These are phyloP conservation scores for Muraenolepis orangiensis DNA, from an alignment of 2,797 vertebrate genomes.

Conservation along the genomic window DNA sequence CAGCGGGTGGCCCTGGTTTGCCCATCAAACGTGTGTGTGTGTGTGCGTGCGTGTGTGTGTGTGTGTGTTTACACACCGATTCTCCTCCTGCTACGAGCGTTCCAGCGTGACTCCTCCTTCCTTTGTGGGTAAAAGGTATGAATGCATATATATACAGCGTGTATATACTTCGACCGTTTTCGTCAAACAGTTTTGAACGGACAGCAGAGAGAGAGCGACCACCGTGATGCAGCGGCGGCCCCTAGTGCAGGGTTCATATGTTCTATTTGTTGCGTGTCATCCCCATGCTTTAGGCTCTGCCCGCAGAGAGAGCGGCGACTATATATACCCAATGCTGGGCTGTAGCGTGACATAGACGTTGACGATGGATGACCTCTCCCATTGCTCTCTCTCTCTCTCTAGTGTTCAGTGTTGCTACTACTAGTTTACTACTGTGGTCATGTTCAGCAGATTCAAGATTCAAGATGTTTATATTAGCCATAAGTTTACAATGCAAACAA, in stretches of 20 bases:
- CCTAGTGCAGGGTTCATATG: too few species aligned
- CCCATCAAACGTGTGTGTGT: not conserved
- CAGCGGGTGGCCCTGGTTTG: slow-evolving; percentile 21
- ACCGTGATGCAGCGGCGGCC: too few species aligned
- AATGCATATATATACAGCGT: not conserved
- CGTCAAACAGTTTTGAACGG: too few species aligned
- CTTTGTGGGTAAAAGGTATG: not conserved
- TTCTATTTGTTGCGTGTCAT: too few species aligned
- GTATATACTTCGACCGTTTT: not conserved
- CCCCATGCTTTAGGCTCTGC: too few species aligned
- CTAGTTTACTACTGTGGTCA: not conserved
- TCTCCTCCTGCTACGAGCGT: not conserved
- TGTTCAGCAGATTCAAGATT: too few species aligned
- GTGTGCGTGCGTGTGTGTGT: not conserved
- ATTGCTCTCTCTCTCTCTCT: not conserved
- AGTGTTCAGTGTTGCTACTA: not conserved
- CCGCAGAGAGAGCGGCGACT: too few species aligned
- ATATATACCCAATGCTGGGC: too few species aligned
- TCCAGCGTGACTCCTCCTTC: not conserved
- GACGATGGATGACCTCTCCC: not conserved
- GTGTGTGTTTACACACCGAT: not conserved
- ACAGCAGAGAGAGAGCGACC: too few species aligned
- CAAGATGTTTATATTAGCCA: too few species aligned
- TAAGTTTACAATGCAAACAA: too few species aligned
- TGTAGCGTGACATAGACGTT: too few species aligned